Evolutionary conservation across 35 echinoderm and acorn worm species (phyloP).

Genomic region (Hemicentrotus pulcherrimus): DNA sequence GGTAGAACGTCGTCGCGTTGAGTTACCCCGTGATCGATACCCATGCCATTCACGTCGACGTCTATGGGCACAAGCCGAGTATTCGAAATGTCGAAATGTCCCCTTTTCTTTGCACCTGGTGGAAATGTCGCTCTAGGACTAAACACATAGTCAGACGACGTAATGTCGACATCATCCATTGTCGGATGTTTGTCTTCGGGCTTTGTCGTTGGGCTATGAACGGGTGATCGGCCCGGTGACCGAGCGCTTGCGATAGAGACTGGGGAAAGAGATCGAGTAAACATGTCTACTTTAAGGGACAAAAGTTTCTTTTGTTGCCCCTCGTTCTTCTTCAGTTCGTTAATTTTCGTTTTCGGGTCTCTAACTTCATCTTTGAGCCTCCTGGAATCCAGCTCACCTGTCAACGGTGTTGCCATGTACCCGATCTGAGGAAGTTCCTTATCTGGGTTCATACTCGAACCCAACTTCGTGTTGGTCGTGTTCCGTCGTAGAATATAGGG

Average conservation of each 20-base stretch:
- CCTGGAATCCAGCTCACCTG: background rate
- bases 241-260: background rate
- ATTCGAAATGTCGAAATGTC: constrained; percentile 30
- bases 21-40: too few species aligned
- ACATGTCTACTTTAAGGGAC: constrained; percentile 37
- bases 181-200: background rate
- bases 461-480: constrained; percentile 20
- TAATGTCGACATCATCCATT: background rate
- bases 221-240: background rate
- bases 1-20: constrained; percentile 17
- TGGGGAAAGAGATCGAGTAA: constrained; percentile 56
- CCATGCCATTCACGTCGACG: background rate
- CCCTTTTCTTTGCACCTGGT: constrained; percentile 13
- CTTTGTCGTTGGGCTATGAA: background rate
- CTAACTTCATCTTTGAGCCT: background rate
- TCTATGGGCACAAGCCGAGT: constrained; percentile 49
- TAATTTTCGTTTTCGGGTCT: constrained; percentile 37
- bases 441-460: constrained; percentile 11
- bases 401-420: constrained; percentile 3
- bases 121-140: constrained; percentile 16
- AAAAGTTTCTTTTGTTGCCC: constrained; percentile 23
- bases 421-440: constrained; percentile 17
- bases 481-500: background rate
- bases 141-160: background rate
- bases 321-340: constrained; percentile 25